A percentile compares a stretch with the other conserved stretches of the same genome.
Evolutionary conservation across 2,113 vertebrate genomes (phyloP).

Genomic region (Serranochromis macrocephalus): DNA sequence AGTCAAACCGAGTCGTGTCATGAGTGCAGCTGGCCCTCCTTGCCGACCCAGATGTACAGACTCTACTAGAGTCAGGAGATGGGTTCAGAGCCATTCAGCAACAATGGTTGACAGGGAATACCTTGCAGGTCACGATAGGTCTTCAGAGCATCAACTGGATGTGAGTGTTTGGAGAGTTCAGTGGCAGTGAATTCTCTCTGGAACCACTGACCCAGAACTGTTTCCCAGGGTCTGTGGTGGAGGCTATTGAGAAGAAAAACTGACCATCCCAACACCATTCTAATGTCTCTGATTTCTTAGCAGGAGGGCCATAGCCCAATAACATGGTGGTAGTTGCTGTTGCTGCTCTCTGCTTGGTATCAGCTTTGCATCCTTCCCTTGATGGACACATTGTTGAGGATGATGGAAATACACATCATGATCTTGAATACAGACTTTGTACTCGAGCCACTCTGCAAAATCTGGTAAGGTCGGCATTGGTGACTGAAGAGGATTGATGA

Average conservation of each 20-base stretch:
- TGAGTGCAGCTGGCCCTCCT: neutral
- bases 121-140: neutral
- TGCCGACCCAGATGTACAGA: neutral
- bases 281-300: neutral
- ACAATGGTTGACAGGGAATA: neutral
- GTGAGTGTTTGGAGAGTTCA: neutral
- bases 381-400: neutral
- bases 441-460: neutral
- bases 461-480: neutral
- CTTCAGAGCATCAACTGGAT: neutral
- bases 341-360: neutral
- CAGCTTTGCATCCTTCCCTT: neutral
- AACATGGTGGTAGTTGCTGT: neutral
- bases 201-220: neutral
- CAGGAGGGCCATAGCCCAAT: neutral
- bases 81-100: neutral
- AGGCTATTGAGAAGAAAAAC: neutral
- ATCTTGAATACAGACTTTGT: neutral
- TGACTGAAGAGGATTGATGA: neutral
- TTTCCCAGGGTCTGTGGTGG: neutral
- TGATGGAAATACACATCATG: neutral
- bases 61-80: neutral
- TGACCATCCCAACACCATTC: neutral
- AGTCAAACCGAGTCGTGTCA: neutral
- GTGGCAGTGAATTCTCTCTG: neutral